Conservation (phyloP, 2,888 invertebrate genomes). For the Dilophus febrilis region DNA sequence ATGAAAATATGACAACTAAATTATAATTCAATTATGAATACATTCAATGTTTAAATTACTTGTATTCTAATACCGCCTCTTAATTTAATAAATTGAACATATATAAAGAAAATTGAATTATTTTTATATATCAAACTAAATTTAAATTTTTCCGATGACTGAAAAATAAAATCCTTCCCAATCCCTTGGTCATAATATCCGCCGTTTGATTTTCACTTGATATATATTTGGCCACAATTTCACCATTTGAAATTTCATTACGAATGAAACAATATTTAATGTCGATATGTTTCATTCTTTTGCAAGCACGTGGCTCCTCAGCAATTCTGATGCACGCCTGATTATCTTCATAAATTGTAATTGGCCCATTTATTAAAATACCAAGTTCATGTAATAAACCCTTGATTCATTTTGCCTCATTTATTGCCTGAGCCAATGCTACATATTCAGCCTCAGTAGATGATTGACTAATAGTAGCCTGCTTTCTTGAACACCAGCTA, state of each 20-base stretch:
- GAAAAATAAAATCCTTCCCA: background rate
- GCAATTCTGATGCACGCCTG: background rate
- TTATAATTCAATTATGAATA: too few species aligned
- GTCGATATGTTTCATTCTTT: background rate
- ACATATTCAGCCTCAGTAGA: conserved; percentile 8
- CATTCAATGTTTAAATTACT: too few species aligned
- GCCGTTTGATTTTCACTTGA: background rate
- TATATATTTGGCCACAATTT: background rate
- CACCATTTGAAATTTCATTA: background rate
- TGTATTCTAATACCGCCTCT: too few species aligned
- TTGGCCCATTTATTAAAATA: background rate
- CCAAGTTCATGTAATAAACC: background rate
- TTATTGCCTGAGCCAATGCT: conserved; percentile 12
- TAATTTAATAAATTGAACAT: too few species aligned
- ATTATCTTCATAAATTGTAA: background rate
- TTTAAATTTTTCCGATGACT: background rate
- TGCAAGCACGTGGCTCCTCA: background rate
- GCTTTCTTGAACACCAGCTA: conserved; percentile 8
- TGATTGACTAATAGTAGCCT: conserved; percentile 10
- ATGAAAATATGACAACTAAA: too few species aligned
- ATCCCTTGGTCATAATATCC: background rate
- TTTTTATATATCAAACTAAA: too few species aligned
- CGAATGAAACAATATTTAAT: background rate
- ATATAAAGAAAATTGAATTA: too few species aligned
- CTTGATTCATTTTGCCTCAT: conserved; percentile 13